phyloP scores from a whole-genome alignment of 2,888 invertebrate species.

The Hydroisotoma schaefferi region DNA sequence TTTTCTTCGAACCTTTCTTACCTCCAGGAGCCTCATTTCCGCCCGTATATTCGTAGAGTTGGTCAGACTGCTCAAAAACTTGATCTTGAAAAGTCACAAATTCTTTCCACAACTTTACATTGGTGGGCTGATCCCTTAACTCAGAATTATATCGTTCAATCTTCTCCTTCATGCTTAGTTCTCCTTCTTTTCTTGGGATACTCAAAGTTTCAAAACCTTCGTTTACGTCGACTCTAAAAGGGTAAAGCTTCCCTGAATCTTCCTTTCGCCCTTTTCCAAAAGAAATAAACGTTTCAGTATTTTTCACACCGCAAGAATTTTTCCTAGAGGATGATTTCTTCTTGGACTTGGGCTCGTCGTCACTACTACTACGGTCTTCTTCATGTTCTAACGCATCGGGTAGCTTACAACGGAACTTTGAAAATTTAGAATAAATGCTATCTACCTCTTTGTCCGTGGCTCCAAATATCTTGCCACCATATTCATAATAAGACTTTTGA shows the following conservation, averaged over 20 bases:
- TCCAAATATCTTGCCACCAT: conserved; percentile 28
- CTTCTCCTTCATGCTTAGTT: conserved; percentile 30
- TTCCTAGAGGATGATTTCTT: too few species aligned
- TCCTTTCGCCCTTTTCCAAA: conserved; percentile 3
- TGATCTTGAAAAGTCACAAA: conserved; percentile 47
- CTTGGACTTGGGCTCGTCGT: too few species aligned
- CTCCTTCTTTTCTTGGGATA: conserved; percentile 26
- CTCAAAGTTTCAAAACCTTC: conserved; percentile 31
- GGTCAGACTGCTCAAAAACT: conserved; percentile 34
- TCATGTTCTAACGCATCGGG: not conserved
- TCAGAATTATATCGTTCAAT: conserved; percentile 39
- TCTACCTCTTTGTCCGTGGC: conserved; percentile 34
- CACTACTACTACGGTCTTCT: not conserved
- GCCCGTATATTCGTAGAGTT: conserved; percentile 23
- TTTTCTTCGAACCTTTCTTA: conserved; percentile 20
- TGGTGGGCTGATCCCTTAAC: conserved; percentile 37
- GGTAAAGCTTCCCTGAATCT: not conserved
- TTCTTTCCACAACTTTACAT: conserved; percentile 42
- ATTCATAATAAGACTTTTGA: conserved; percentile 30
- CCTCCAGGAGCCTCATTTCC: not conserved
- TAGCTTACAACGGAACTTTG: conserved; percentile 10
- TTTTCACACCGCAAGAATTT: not conserved
- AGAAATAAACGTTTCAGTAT: conserved; percentile 17
- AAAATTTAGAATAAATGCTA: conserved; percentile 21
- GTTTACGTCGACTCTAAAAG: conserved; percentile 12